phyloP scores from a whole-genome alignment of 2,797 vertebrate species.

The Sciurus carolinensis region DNA sequence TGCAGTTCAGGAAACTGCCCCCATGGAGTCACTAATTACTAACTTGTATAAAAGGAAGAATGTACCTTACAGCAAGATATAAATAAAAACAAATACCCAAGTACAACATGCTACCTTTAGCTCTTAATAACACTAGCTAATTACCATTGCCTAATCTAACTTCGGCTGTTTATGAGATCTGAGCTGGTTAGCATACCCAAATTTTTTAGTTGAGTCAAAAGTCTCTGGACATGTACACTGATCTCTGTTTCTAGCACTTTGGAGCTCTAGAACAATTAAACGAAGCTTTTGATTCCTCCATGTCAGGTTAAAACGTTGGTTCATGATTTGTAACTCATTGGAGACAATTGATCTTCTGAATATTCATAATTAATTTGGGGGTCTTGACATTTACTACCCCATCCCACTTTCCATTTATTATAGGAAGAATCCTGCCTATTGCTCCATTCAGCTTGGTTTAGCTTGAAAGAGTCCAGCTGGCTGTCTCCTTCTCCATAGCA shows the following conservation, averaged over 20 bases:
- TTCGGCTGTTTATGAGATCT: neutral
- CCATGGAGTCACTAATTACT: slow-evolving; percentile 17
- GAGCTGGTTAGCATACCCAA: neutral
- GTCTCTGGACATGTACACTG: neutral
- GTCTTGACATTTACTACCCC: neutral
- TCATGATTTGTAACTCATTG: neutral
- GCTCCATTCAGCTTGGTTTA: neutral
- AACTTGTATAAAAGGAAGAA: slow-evolving; percentile 46
- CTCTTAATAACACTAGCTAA: neutral
- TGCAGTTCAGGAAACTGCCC: slow-evolving; percentile 48
- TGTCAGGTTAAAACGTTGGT: neutral
- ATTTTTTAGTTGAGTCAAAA: slow-evolving; percentile 11
- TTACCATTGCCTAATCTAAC: neutral
- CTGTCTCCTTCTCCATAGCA: neutral
- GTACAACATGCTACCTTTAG: neutral
- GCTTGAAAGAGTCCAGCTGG: neutral
- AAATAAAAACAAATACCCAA: slow-evolving; percentile 44
- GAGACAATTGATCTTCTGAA: slow-evolving; percentile 47
- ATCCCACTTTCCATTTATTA: neutral
- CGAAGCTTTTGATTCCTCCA: neutral
- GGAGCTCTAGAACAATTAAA: neutral
- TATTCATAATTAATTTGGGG: neutral
- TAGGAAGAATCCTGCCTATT: neutral
- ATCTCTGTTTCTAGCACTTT: neutral
- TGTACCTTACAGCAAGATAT: neutral